Conservation (phyloP, 1,140 invertebrate genomes). For the Teleopsis dalmanni region DNA sequence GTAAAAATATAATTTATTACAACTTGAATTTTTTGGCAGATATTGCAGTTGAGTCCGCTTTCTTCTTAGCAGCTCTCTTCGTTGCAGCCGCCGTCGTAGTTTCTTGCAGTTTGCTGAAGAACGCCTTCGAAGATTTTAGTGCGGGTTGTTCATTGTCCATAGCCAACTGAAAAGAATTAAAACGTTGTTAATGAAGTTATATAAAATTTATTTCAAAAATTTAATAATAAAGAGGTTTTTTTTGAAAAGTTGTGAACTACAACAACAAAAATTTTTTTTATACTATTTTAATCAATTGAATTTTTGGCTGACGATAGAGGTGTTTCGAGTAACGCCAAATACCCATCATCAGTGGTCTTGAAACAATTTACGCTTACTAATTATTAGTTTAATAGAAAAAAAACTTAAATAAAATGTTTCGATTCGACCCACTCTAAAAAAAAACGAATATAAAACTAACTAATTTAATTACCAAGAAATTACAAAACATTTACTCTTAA, state of each 20-base stretch:
- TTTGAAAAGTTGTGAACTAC: background rate
- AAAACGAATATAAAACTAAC: too few species aligned
- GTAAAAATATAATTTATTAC: slow-evolving; percentile 4
- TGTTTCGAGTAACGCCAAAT: too few species aligned
- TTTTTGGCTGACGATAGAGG: too few species aligned
- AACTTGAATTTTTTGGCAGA: slow-evolving; percentile 18
- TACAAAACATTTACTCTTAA: background rate
- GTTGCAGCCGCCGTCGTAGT: slow-evolving; percentile 41
- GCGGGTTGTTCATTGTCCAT: slow-evolving; percentile 44
- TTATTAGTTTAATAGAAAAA: too few species aligned
- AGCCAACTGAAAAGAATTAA: slow-evolving; percentile 41
- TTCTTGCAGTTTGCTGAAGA: slow-evolving; percentile 76
- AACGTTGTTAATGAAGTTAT: background rate
- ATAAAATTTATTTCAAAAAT: background rate
- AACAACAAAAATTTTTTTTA: background rate
- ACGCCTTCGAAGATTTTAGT: slow-evolving; percentile 70
- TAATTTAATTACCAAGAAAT: slow-evolving; percentile 1
- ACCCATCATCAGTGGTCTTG: too few species aligned
- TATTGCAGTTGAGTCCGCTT: slow-evolving; percentile 5
- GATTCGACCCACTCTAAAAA: too few species aligned
- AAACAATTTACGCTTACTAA: too few species aligned
- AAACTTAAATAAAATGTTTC: too few species aligned
- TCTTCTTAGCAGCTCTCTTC: slow-evolving; percentile 9
- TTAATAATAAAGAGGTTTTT: background rate
- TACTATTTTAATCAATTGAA: too few species aligned